phyloP scores from a whole-genome alignment of 2,113 vertebrate species.

The Trematocara unimaculatum region DNA sequence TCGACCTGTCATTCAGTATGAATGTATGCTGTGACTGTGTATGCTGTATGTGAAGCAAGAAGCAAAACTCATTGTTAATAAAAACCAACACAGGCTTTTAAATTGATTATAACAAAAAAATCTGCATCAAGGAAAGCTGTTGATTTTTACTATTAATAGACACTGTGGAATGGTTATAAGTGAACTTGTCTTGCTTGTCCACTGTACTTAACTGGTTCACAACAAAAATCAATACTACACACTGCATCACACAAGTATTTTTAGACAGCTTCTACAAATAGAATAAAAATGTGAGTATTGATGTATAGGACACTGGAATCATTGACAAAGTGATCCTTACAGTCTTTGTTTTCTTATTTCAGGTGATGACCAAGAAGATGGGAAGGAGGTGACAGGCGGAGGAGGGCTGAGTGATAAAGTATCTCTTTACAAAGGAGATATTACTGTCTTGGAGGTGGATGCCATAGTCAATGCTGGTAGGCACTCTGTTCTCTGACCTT shows the following conservation, averaged over 20 bases:
- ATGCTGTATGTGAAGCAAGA: not conserved
- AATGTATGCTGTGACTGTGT: not conserved
- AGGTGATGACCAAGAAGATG: conserved; percentile 73
- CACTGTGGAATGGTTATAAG: not conserved
- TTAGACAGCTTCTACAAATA: not conserved
- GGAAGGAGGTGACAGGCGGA: conserved; percentile 15
- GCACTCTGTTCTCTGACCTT: conserved; percentile 28
- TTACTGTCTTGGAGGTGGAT: conserved; percentile 91
- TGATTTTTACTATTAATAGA: not conserved
- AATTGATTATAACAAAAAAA: not conserved
- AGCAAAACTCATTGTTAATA: not conserved
- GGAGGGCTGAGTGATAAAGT: conserved; percentile 82
- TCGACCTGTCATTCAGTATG: not conserved
- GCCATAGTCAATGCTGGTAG: conserved; percentile 98
- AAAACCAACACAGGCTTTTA: not conserved
- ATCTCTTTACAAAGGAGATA: conserved; percentile 95
- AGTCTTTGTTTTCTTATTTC: conserved; percentile 8
- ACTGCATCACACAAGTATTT: not conserved
- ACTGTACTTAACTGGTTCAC: not conserved
- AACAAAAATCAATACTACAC: not conserved
- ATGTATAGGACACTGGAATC: not conserved
- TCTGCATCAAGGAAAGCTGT: not conserved
- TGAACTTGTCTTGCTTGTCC: not conserved
- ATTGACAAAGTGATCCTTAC: not conserved
- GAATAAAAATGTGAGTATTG: not conserved